Conservation (phyloP, 2,797 vertebrate species). For the Arvicola amphibius region DNA sequence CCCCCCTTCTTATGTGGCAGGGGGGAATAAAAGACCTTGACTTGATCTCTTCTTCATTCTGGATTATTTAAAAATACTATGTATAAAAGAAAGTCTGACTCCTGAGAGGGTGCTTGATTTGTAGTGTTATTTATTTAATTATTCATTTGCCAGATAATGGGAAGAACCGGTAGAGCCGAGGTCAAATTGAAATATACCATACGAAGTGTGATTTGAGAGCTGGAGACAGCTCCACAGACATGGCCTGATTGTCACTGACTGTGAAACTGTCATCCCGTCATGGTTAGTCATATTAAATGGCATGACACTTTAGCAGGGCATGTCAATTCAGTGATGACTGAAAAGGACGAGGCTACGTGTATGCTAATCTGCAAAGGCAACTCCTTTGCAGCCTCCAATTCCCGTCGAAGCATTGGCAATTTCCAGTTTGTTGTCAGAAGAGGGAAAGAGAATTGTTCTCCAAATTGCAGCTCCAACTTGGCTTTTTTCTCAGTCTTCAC, state of each 20-base stretch:
- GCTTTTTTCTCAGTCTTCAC: neutral
- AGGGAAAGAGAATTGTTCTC: neutral
- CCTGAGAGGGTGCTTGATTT: neutral
- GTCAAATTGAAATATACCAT: constrained; percentile 57
- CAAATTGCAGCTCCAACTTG: neutral
- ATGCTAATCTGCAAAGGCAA: constrained; percentile 72
- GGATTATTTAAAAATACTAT: neutral
- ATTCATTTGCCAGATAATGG: constrained; percentile 53
- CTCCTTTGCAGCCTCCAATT: constrained; percentile 17
- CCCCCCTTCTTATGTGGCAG: neutral
- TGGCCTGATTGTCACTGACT: constrained; percentile 57
- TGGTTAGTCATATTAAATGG: constrained; percentile 69
- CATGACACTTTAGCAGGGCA: constrained; percentile 61
- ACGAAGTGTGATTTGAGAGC: constrained; percentile 54
- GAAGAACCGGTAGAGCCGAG: neutral
- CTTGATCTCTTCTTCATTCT: neutral
- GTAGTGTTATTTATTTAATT: constrained; percentile 34
- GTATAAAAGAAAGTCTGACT: neutral
- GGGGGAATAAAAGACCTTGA: neutral
- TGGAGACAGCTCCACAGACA: constrained; percentile 37
- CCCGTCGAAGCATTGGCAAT: constrained; percentile 30
- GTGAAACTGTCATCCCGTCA: constrained; percentile 71
- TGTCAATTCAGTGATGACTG: constrained; percentile 64
- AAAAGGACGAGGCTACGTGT: constrained; percentile 34
- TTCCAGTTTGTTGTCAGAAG: constrained; percentile 30